phyloP scores from a whole-genome alignment of 2,113 vertebrate genomes.

The human region DNA sequence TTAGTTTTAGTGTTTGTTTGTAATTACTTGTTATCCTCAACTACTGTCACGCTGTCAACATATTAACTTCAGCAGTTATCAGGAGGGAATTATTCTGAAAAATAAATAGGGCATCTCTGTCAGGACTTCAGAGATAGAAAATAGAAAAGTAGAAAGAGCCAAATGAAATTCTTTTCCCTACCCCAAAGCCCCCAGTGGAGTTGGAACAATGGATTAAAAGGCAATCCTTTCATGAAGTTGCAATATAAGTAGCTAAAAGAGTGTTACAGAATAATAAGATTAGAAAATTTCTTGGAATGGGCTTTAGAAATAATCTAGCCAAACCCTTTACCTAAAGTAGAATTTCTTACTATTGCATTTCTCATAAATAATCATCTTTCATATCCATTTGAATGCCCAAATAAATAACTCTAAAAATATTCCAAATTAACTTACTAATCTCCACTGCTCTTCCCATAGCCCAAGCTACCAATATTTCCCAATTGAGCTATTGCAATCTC shows the following conservation, averaged over 20 bases:
- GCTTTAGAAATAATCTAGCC: background rate
- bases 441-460: background rate
- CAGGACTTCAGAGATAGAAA: background rate
- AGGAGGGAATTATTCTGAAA: constrained; percentile 51
- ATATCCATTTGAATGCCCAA: background rate
- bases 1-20: constrained; percentile 69
- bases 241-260: background rate
- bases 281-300: background rate
- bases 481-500: background rate
- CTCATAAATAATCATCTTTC: background rate
- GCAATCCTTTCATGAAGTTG: background rate
- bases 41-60: constrained; percentile 46
- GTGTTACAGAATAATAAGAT: background rate
- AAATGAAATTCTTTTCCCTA: background rate
- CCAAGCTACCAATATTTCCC: background rate
- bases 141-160: background rate
- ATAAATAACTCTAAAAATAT: background rate
- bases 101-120: constrained; percentile 30
- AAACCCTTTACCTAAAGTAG: background rate
- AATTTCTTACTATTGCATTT: background rate
- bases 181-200: background rate
- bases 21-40: constrained; percentile 62
- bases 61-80: constrained; percentile 51
- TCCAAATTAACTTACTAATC: background rate
- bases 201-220: background rate